phyloP scores from a whole-genome alignment of 1,140 invertebrate species.

The Cepaea nemoralis region DNA sequence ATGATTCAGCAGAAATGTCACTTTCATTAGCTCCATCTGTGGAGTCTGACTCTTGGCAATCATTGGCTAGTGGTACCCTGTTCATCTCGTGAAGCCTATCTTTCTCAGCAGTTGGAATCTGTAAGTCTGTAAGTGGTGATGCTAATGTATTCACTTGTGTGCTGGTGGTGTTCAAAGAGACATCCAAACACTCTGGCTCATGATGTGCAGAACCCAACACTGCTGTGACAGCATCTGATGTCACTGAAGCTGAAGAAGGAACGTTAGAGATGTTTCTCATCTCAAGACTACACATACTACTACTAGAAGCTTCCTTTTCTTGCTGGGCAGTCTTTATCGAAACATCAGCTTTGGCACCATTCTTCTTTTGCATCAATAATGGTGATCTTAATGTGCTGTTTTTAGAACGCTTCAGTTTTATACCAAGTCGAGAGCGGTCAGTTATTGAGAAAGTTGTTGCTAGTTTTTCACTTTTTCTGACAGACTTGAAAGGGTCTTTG shows the following conservation, averaged over 20 bases:
- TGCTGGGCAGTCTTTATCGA: not conserved
- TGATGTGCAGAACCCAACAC: not conserved
- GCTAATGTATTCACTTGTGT: not conserved
- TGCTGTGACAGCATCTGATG: not conserved
- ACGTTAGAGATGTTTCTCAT: not conserved
- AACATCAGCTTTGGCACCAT: not conserved
- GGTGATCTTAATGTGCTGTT: not conserved
- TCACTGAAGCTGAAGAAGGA: not conserved
- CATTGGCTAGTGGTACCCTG: not conserved
- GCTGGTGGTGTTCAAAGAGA: not conserved
- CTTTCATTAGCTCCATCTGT: not conserved
- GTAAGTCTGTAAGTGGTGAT: not conserved
- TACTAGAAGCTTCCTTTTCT: not conserved
- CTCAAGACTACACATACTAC: not conserved
- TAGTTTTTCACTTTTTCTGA: not conserved
- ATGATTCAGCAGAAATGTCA: not conserved
- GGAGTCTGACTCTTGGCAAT: not conserved
- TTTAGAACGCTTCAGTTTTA: not conserved
- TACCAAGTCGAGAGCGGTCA: not conserved
- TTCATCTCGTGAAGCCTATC: not conserved
- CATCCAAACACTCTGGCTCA: not conserved
- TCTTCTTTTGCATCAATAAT: not conserved
- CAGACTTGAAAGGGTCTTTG: slow-evolving; percentile 28
- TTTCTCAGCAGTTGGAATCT: not conserved
- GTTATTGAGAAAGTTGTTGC: not conserved